Percentiles rank a stretch among this genome's conserved stretches.
Evolutionary conservation across 1,140 invertebrate species (phyloP).

Genomic region (Drosophila varians): DNA sequence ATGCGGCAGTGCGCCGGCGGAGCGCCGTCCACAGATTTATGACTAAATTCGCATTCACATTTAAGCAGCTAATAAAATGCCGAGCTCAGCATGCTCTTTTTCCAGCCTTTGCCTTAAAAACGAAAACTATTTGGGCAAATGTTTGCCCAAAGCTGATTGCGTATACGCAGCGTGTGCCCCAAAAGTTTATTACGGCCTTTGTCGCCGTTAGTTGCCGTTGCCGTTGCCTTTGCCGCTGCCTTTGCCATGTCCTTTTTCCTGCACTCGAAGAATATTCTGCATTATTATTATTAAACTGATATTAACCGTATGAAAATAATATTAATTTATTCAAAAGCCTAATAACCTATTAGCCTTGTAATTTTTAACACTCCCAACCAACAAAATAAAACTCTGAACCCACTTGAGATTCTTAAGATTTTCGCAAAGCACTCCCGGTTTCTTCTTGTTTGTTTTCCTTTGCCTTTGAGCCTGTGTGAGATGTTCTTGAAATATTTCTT

Average conservation of each 20-base stretch:
- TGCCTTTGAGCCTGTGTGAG: slow-evolving; percentile 35
- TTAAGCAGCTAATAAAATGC: slow-evolving; percentile 80
- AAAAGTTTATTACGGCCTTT: slow-evolving; percentile 63
- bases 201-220: slow-evolving; percentile 47
- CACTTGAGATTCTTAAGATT: background rate
- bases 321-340: too few species aligned
- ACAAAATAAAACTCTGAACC: background rate
- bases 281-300: too few species aligned
- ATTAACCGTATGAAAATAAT: too few species aligned
- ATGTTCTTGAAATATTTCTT: slow-evolving; percentile 72
- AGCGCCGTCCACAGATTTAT: slow-evolving; percentile 72
- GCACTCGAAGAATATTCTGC: background rate
- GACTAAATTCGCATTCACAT: slow-evolving; percentile 80
- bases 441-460: slow-evolving; percentile 16
- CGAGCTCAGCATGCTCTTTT: slow-evolving; percentile 70
- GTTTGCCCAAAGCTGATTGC: slow-evolving; percentile 75
- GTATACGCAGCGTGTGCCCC: slow-evolving; percentile 73
- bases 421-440: background rate
- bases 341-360: too few species aligned
- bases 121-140: slow-evolving; percentile 74
- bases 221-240: slow-evolving; percentile 14
- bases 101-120: slow-evolving; percentile 59
- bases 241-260: background rate
- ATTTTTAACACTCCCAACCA: too few species aligned
- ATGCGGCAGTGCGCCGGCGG: slow-evolving; percentile 72